phyloP scores from a whole-genome alignment of 2,888 invertebrate species.

The Aphrophora alni region DNA sequence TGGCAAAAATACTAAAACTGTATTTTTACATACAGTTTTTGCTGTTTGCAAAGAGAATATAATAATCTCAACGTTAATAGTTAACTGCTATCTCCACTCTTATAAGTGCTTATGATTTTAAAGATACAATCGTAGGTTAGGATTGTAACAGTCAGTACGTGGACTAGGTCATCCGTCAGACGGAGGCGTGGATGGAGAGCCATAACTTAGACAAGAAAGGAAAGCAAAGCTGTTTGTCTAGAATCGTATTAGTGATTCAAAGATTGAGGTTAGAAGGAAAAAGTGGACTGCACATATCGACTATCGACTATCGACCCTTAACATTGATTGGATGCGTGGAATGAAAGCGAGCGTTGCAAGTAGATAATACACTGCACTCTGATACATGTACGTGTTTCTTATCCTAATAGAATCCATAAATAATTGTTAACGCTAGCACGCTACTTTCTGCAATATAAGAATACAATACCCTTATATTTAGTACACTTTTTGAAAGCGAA shows the following conservation, averaged over 20 bases:
- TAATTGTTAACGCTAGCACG: too few species aligned
- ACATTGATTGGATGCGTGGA: neutral
- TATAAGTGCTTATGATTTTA: neutral
- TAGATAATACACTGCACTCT: neutral
- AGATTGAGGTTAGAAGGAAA: neutral
- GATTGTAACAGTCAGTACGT: neutral
- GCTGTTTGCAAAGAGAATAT: too few species aligned
- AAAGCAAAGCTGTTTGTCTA: neutral
- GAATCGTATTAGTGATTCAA: neutral
- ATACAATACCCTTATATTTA: too few species aligned
- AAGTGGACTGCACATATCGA: neutral
- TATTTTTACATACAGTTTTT: too few species aligned
- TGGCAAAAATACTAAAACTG: too few species aligned
- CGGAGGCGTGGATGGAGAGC: neutral
- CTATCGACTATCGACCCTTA: neutral
- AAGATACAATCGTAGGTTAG: neutral
- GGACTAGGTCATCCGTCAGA: constrained; percentile 2
- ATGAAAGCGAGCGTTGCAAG: neutral
- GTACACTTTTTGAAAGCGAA: too few species aligned
- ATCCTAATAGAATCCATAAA: too few species aligned
- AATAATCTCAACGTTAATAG: too few species aligned
- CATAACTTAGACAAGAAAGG: neutral
- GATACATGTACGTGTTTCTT: too few species aligned
- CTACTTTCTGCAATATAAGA: too few species aligned
- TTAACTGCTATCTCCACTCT: neutral